phyloP scores from a whole-genome alignment of 2,888 invertebrate species.

The Harpagoxenus sublaevis region DNA sequence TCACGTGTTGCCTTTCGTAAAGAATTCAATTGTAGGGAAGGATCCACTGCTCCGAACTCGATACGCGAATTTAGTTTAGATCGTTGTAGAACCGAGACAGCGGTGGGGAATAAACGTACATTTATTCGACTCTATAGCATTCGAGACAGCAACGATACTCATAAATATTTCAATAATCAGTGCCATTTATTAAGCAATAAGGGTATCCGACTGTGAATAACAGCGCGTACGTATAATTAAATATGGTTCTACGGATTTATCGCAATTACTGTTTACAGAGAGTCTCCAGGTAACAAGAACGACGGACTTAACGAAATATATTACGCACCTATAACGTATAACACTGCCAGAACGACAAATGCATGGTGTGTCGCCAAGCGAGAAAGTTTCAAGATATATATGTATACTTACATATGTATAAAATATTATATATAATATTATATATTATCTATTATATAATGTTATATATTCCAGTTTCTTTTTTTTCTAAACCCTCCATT shows the following conservation, averaged over 20 bases:
- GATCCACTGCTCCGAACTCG: slow-evolving; percentile 71
- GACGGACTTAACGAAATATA: slow-evolving; percentile 74
- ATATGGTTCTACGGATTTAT: slow-evolving; percentile 70
- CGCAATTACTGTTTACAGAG: slow-evolving; percentile 57
- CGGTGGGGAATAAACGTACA: slow-evolving; percentile 59
- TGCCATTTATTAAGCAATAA: slow-evolving; percentile 86
- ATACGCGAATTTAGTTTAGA: slow-evolving; percentile 75
- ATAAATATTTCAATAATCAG: slow-evolving; percentile 81
- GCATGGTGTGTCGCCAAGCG: slow-evolving; percentile 60
- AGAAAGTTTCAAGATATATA: slow-evolving; percentile 49
- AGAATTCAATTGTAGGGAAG: slow-evolving; percentile 78
- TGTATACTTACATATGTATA: neutral
- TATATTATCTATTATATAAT: neutral
- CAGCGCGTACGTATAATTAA: slow-evolving; percentile 54
- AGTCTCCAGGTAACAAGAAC: slow-evolving; percentile 72
- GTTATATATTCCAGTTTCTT: slow-evolving; percentile 11
- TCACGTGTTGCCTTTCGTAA: slow-evolving; percentile 85
- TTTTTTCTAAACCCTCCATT: slow-evolving; percentile 21
- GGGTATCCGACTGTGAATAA: slow-evolving; percentile 75
- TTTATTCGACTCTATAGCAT: slow-evolving; percentile 62
- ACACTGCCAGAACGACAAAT: slow-evolving; percentile 78
- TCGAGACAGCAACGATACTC: slow-evolving; percentile 76
- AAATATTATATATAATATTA: neutral
- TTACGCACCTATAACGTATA: slow-evolving; percentile 75
- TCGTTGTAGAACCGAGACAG: slow-evolving; percentile 68